Evolutionary conservation across 2,113 vertebrate genomes (phyloP).

Genomic region (Brachyhypopomus gauderio): DNA sequence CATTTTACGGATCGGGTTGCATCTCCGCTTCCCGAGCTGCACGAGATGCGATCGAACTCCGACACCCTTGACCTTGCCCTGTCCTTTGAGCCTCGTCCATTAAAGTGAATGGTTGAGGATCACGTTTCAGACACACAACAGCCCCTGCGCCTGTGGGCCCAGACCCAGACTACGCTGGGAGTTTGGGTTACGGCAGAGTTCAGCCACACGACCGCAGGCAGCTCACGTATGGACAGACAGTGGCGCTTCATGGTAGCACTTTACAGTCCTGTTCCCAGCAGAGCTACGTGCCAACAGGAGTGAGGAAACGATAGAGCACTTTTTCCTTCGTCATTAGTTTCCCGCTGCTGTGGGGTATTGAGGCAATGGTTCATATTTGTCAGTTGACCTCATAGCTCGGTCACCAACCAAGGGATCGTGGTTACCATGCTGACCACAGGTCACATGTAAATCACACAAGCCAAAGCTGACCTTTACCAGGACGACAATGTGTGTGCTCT

Average conservation of each 20-base stretch:
- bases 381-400: too few species aligned
- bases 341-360: too few species aligned
- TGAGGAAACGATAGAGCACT: not conserved
- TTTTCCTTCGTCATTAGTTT: too few species aligned
- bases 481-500: too few species aligned
- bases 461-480: too few species aligned
- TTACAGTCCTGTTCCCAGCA: not conserved
- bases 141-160: slow-evolving; percentile 9
- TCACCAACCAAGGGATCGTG: too few species aligned
- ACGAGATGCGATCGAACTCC: not conserved
- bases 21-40: not conserved
- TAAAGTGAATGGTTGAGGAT: not conserved
- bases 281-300: not conserved
- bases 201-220: slow-evolving; percentile 5
- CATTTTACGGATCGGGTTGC: not conserved
- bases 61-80: slow-evolving; percentile 24
- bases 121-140: slow-evolving; percentile 21
- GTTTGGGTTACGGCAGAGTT: slow-evolving; percentile 26
- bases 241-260: slow-evolving; percentile 9
- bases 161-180: not conserved
- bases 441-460: too few species aligned
- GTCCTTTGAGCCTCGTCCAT: not conserved
- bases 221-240: slow-evolving; percentile 19
- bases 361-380: too few species aligned
- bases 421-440: too few species aligned